Evolutionary conservation across 2,888 invertebrate species (phyloP).

Genomic region (Uropetala carovei): DNA sequence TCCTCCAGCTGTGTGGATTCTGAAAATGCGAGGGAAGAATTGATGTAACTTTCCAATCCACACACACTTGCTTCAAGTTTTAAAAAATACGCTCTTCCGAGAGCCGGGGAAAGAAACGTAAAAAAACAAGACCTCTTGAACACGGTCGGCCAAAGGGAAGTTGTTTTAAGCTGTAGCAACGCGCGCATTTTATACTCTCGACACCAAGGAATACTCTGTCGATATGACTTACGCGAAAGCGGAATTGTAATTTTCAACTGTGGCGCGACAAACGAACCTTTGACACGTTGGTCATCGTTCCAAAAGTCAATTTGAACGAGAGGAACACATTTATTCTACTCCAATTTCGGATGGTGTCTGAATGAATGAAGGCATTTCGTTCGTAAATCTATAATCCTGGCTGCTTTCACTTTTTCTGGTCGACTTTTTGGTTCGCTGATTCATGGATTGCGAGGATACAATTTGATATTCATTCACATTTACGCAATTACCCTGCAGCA

Average conservation of each 20-base stretch:
- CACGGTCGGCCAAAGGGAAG: not conserved
- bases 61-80: not conserved
- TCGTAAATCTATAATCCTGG: too few relatives aligned
- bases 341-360: too few relatives aligned
- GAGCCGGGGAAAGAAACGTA: not conserved
- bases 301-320: too few relatives aligned
- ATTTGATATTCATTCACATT: too few relatives aligned
- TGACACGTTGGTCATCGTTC: too few relatives aligned
- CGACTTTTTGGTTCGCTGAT: too few relatives aligned
- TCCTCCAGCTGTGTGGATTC: slow-evolving; percentile 98
- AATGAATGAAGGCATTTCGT: too few relatives aligned
- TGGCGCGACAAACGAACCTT: too few relatives aligned
- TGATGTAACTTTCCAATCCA: not conserved
- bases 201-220: not conserved
- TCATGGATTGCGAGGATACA: too few relatives aligned
- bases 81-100: not conserved
- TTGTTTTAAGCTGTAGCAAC: not conserved
- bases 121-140: not conserved
- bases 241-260: not conserved
- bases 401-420: too few relatives aligned
- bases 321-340: too few relatives aligned
- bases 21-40: slow-evolving; percentile 75
- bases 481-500: too few relatives aligned
- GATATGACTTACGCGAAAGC: not conserved
- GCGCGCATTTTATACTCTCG: not conserved